phyloP scores from a whole-genome alignment of 2,113 vertebrate genomes.

The Pan troglodytes region DNA sequence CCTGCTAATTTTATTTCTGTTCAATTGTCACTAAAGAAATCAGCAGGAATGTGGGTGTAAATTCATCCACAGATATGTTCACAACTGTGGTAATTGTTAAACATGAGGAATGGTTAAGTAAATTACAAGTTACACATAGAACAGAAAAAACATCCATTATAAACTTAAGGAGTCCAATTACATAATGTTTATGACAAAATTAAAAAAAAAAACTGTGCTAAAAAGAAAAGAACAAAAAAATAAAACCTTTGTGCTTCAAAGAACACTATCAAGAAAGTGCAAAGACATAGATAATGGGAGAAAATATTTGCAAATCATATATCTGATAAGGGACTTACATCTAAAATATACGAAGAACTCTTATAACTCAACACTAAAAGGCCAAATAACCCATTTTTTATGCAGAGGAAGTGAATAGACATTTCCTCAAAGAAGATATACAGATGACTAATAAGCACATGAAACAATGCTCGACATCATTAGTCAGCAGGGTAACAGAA shows the following conservation, averaged over 20 bases:
- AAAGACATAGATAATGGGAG: background rate
- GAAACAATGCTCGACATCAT: background rate
- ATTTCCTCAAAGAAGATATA: background rate
- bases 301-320: background rate
- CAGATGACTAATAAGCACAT: background rate
- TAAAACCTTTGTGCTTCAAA: background rate
- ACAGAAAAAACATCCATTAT: background rate
- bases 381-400: background rate
- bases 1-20: background rate
- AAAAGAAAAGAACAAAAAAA: too few species aligned
- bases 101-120: background rate
- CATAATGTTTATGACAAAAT: background rate
- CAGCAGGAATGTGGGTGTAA: background rate
- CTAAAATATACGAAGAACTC: background rate
- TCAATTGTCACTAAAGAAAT: background rate
- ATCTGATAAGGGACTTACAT: background rate
- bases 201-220: too few species aligned
- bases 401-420: background rate
- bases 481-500: background rate
- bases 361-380: background rate
- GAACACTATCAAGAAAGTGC: background rate
- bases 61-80: background rate
- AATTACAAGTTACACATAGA: background rate
- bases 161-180: background rate
- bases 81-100: background rate